These are phyloP conservation scores for Drusus annulatus DNA, from an alignment of 1,140 invertebrate genomes.

Conservation along the genomic window DNA sequence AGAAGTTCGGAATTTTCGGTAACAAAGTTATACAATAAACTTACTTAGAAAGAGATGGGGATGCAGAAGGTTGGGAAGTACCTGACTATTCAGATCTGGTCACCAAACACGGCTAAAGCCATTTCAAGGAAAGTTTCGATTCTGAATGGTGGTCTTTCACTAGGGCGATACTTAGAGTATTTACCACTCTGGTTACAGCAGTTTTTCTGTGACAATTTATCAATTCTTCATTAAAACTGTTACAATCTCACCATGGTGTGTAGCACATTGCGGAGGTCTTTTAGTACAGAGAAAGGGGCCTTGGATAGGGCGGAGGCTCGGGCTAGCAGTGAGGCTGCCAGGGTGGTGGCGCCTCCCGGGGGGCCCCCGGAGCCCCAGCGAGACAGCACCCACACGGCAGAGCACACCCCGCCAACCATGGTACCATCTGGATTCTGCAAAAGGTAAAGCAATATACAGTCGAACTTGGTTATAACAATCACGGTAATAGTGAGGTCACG, in stretches of 20 bases:
- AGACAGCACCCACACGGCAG: constrained; percentile 45
- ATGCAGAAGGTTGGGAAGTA: too few species aligned
- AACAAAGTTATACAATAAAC: too few species aligned
- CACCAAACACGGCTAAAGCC: too few species aligned
- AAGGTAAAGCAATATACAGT: neutral
- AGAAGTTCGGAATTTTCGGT: too few species aligned
- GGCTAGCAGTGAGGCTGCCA: constrained; percentile 44
- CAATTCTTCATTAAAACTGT: neutral
- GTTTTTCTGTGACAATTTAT: too few species aligned
- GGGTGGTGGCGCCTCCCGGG: constrained; percentile 4
- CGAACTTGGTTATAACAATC: too few species aligned
- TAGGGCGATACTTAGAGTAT: too few species aligned
- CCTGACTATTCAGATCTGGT: too few species aligned
- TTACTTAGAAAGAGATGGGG: too few species aligned
- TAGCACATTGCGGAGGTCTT: constrained; percentile 61
- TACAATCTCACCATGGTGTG: constrained; percentile 59
- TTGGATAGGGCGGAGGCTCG: constrained; percentile 47
- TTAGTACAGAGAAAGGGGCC: constrained; percentile 49
- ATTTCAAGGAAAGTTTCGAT: too few species aligned
- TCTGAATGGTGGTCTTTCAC: too few species aligned
- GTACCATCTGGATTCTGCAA: constrained; percentile 51
- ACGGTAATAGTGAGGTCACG: too few species aligned
- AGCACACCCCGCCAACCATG: constrained; percentile 45
- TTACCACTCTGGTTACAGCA: neutral
- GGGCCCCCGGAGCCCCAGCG: constrained; percentile 45